A percentile compares a stretch with the other conserved stretches of the same genome.
phyloP scores from a whole-genome alignment of 2,797 vertebrate species.

The Nyctibius grandis region DNA sequence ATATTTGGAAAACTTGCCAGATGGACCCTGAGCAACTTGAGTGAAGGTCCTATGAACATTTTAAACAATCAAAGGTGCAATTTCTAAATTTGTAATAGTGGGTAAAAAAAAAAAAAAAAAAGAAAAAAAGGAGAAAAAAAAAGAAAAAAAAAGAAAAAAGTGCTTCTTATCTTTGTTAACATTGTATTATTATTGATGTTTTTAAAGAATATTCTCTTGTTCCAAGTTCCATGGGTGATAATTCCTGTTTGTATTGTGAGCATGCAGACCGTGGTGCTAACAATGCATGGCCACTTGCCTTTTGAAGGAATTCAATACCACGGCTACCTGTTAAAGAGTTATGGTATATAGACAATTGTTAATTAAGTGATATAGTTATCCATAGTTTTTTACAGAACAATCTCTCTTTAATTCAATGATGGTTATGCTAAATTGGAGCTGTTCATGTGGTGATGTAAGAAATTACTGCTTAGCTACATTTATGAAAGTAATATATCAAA shows the following conservation, averaged over 20 bases:
- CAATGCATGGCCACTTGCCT: slow-evolving; percentile 80
- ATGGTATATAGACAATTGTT: slow-evolving; percentile 69
- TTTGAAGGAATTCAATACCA: slow-evolving; percentile 72
- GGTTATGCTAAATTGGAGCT: slow-evolving; percentile 74
- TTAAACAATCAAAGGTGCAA: slow-evolving; percentile 79
- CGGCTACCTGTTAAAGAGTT: slow-evolving; percentile 69
- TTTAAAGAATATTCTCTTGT: slow-evolving; percentile 71
- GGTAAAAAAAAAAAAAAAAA: slow-evolving; percentile 51
- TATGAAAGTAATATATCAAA: slow-evolving; percentile 76
- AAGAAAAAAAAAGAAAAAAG: slow-evolving; percentile 62
- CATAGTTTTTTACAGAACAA: slow-evolving; percentile 67
- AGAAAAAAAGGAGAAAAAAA: neutral
- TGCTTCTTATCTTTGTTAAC: slow-evolving; percentile 85
- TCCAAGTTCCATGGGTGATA: slow-evolving; percentile 71
- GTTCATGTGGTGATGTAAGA: slow-evolving; percentile 73
- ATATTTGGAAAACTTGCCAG: slow-evolving; percentile 71
- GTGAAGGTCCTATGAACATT: slow-evolving; percentile 68
- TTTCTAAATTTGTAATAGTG: slow-evolving; percentile 83
- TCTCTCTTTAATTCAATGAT: slow-evolving; percentile 68
- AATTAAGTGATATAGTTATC: slow-evolving; percentile 67
- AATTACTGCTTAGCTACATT: slow-evolving; percentile 73
- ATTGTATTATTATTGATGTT: slow-evolving; percentile 78
- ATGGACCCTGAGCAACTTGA: slow-evolving; percentile 56
- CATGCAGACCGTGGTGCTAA: slow-evolving; percentile 78
- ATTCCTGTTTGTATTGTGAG: slow-evolving; percentile 80